Percentiles rank a stretch among this genome's conserved stretches.
These are phyloP conservation scores for Upupa epops DNA, from an alignment of 2,113 vertebrate species.

Conservation along the genomic window DNA sequence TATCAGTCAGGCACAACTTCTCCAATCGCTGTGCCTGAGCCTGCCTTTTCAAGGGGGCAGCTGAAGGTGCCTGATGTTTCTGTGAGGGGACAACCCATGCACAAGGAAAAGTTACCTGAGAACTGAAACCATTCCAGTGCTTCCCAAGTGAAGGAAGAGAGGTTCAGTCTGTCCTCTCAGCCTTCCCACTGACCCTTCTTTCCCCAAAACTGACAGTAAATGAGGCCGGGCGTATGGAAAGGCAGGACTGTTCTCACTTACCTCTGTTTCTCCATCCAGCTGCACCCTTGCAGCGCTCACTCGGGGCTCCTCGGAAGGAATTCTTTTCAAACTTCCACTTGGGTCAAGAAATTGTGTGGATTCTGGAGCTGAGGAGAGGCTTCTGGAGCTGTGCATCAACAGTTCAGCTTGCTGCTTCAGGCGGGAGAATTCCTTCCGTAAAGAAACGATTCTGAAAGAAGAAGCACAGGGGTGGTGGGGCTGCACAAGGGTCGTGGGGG, in stretches of 20 bases:
- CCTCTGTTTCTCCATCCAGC: constrained; percentile 65
- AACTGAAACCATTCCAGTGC: constrained; percentile 10
- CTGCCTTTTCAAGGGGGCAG: neutral
- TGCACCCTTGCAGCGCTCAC: neutral
- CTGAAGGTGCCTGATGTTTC: neutral
- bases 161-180: neutral
- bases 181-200: neutral
- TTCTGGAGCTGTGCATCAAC: constrained; percentile 43
- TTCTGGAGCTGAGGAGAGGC: neutral
- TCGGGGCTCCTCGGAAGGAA: neutral
- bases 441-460: constrained; percentile 71
- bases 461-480: too few relatives aligned
- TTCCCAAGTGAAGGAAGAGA: neutral
- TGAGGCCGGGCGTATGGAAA: neutral
- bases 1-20: neutral
- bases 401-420: constrained; percentile 72
- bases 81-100: neutral
- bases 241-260: constrained; percentile 20
- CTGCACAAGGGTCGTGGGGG: too few relatives aligned
- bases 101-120: neutral
- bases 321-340: neutral
- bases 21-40: neutral
- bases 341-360: neutral
- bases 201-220: neutral
- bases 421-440: constrained; percentile 70